phyloP scores from a whole-genome alignment of 2,113 vertebrate genomes.

The Eudyptes chrysolophus region DNA sequence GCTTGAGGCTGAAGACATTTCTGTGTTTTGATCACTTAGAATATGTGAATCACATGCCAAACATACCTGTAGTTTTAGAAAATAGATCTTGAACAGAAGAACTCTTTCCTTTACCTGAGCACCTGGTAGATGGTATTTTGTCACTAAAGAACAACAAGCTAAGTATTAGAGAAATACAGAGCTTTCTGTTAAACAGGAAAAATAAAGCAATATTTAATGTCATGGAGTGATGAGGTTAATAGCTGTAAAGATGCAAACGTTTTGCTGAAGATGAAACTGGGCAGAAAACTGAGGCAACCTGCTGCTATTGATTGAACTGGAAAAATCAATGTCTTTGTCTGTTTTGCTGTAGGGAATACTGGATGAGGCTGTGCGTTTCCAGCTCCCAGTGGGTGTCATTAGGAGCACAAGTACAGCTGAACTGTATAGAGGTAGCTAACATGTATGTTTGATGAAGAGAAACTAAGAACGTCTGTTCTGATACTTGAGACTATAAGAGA shows the following conservation, averaged over 20 bases:
- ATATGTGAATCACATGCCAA: neutral
- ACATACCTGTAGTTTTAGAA: neutral
- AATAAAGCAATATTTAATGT: neutral
- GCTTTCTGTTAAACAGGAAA: neutral
- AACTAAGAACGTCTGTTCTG: neutral
- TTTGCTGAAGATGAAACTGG: neutral
- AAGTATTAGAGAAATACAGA: neutral
- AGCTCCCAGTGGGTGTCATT: slow-evolving; percentile 41
- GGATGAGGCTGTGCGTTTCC: neutral
- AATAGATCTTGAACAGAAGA: neutral
- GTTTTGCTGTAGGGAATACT: slow-evolving; percentile 19
- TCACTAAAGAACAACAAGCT: neutral
- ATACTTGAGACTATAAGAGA: neutral
- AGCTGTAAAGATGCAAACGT: neutral
- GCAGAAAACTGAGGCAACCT: neutral
- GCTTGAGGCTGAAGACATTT: neutral
- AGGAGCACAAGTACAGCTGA: neutral
- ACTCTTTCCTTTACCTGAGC: neutral
- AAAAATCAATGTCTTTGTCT: slow-evolving; percentile 8
- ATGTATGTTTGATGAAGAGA: neutral
- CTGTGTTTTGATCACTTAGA: neutral
- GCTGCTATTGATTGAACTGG: neutral
- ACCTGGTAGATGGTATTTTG: neutral
- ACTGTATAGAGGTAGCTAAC: neutral
- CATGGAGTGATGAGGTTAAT: neutral